Evolutionary conservation across 2,113 vertebrate genomes (phyloP), one percentile per base, ranked within the genome.

Genomic region (Murina feae): DNA sequence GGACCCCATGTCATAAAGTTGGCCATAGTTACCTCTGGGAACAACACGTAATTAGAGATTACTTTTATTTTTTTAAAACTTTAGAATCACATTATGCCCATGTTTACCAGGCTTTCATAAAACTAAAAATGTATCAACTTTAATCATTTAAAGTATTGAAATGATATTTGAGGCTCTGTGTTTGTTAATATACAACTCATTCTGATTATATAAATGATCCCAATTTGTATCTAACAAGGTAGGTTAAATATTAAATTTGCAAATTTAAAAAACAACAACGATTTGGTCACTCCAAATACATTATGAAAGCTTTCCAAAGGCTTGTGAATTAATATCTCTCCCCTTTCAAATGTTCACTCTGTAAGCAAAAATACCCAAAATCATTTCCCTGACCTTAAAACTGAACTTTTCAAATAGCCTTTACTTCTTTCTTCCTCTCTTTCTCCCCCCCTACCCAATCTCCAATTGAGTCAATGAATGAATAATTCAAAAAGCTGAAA

Each of bases 21-120:
- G 25, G 18, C 23, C n/a, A 16, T 65, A 5, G 53, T 86, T 80
- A 53, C 44, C 58, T 68, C 14, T 85, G 39, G 58, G 44, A 79
- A 60, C 14, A 75, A 80, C 65, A 37, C 65, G 55, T 35, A 93
- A n/a, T 39, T 20, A 89, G 68, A 91, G 23, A 55, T 91, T 47
- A 83, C 8, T 72, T 84, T 92, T 47, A 4, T 89, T 85, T 66
- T 66, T 65, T 17, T 2, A 79, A 44, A 89, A 39, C 32, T 55
- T 66, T 13, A 39, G 32, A 30, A 60, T 63, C 13, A 37, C 44
- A 42, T 28, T n/a, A 8, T 55, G 18, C 65, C 35, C 53, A 9
- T 90, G 95, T 92, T 51, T 75, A 78, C 28, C 17, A 93, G 35
- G 9, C 3, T 86, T 94, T 81, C 35, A 37, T 37, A 65, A 81